Evolutionary conservation across 2,888 invertebrate genomes (phyloP), one percentile per base, ranked within the genome.

Genomic region (Synanthedon tipuliformis): DNA sequence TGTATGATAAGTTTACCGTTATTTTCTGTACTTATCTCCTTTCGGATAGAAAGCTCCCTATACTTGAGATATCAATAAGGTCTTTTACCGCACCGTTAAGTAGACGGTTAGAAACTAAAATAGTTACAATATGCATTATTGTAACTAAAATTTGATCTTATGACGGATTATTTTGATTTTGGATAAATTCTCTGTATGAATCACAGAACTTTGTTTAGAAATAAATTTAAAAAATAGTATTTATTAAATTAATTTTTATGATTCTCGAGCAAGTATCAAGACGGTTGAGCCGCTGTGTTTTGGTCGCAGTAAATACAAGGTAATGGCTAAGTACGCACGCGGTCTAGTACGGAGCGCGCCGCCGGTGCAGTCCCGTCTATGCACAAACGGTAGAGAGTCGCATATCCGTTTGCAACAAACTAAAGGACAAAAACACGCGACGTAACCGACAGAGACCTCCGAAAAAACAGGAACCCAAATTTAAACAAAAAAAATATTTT

Each of bases 261-360:
- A 56, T 55, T 55, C 53, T 53, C 51, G 55, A 16, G 45, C 64
- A 62, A 81, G 82, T 76, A 81, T 73, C 85, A 86, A 85, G 78
- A 72, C 40, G 57, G 64, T 54, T 53, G 55, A 59, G 63, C 64
- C 65, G 64, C 51, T 55, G 57, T 66, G 58, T 64, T 66, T 68
- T 73, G 77, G 71, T 78, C 82, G 80, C 85, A 85, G 87, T 86
- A 85, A 86, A 86, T 85, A 86, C 86, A 85, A 86, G 87, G 87
- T 86, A 87, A 87, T 87, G 86, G 86, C 79, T 85, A 86, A 87
- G 87, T 87, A 86, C 86, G 87, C 84, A 81, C 87, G 86, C 85
- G 75, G 80, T 75, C 81, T 84, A 87, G 87, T 88, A 86, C 82
- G 81, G 82, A 75, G 79, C 79, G 88, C 82, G 81, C 80, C 81